phyloP scores from a whole-genome alignment of 1,140 invertebrate species.

The Teleogryllus occipitalis region DNA sequence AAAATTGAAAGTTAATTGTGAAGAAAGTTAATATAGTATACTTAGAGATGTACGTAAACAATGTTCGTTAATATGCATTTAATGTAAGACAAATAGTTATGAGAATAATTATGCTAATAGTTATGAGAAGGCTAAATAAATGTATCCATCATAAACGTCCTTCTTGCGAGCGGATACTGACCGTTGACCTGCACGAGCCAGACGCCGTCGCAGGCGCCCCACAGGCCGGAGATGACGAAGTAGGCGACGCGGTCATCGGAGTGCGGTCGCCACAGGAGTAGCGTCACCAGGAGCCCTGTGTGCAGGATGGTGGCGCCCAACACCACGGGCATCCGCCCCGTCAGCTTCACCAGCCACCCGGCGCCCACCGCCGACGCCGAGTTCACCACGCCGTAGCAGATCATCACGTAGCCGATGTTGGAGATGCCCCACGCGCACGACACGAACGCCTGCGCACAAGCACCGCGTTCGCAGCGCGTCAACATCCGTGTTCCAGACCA shows the following conservation, averaged over 20 bases:
- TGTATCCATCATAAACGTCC: too few species aligned
- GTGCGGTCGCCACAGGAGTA: conserved; percentile 67
- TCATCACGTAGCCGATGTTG: conserved; percentile 86
- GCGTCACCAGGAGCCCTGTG: conserved; percentile 50
- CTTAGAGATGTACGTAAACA: too few species aligned
- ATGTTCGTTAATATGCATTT: too few species aligned
- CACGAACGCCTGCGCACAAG: conserved; percentile 65
- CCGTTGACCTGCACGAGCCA: conserved; percentile 94
- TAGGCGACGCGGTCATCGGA: conserved; percentile 60
- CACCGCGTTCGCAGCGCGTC: not conserved
- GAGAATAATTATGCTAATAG: too few species aligned
- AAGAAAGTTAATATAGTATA: too few species aligned
- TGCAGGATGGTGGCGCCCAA: conserved; percentile 31
- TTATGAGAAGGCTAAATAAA: too few species aligned
- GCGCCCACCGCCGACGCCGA: conserved; percentile 70
- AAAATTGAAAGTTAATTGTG: too few species aligned
- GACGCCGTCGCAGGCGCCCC: conserved; percentile 84
- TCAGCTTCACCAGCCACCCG: conserved; percentile 66
- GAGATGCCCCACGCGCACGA: conserved; percentile 82
- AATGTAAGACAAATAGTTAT: too few species aligned
- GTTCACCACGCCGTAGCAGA: conserved; percentile 79
- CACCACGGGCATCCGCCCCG: conserved; percentile 16
- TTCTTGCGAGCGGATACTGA: conserved; percentile 38
- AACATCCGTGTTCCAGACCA: too few species aligned
- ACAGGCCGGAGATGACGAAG: conserved; percentile 75